phyloP scores from a whole-genome alignment of 2,113 vertebrate genomes.

The Anolis carolinensis region DNA sequence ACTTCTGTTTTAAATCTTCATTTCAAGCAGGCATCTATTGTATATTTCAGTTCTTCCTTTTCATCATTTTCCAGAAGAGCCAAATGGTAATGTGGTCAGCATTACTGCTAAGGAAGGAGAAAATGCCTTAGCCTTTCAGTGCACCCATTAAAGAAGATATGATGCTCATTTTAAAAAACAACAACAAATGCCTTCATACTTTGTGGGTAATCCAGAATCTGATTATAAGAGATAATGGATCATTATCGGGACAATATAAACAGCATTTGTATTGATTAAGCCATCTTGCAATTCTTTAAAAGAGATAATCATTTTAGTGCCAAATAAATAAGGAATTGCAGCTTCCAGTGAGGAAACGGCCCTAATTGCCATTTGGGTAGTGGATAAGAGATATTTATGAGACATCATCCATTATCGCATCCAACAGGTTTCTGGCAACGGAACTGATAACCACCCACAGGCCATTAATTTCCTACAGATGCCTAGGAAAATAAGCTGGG shows the following conservation, averaged over 20 bases:
- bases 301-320: slow-evolving; percentile 68
- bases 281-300: slow-evolving; percentile 58
- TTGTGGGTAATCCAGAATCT: slow-evolving; percentile 60
- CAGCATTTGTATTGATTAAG: slow-evolving; percentile 71
- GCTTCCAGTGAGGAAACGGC: slow-evolving; percentile 64
- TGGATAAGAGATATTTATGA: slow-evolving; percentile 28
- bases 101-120: slow-evolving; percentile 23
- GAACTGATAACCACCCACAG: slow-evolving; percentile 32
- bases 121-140: slow-evolving; percentile 53
- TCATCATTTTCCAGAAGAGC: slow-evolving; percentile 51
- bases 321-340: slow-evolving; percentile 61
- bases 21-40: slow-evolving; percentile 44
- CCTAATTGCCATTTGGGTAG: slow-evolving; percentile 49
- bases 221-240: slow-evolving; percentile 66
- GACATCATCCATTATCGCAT: slow-evolving; percentile 27
- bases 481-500: not conserved
- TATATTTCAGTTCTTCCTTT: slow-evolving; percentile 42
- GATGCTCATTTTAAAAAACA: slow-evolving; percentile 44
- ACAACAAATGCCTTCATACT: slow-evolving; percentile 28
- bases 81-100: slow-evolving; percentile 51
- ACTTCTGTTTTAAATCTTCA: slow-evolving; percentile 17
- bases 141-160: slow-evolving; percentile 58
- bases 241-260: slow-evolving; percentile 67
- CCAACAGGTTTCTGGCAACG: slow-evolving; percentile 19
- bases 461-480: slow-evolving; percentile 20